Conservation (phyloP, 2,888 invertebrate genomes). For the Anaspis maculata region DNA sequence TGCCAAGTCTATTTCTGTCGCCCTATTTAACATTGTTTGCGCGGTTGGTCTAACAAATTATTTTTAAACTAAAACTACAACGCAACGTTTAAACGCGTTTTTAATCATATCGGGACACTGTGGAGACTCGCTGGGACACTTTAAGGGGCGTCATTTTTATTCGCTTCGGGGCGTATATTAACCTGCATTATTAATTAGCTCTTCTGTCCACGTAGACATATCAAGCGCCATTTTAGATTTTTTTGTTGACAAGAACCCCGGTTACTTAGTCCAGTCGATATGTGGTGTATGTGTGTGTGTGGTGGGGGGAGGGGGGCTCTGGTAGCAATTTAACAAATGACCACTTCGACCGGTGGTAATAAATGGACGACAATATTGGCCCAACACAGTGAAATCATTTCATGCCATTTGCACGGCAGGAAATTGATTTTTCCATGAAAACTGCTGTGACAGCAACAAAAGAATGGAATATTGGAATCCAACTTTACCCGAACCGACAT, state of each 20-base stretch:
- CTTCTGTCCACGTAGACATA: conserved; percentile 31
- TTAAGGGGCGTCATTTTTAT: no score
- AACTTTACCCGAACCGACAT: conserved; percentile 16
- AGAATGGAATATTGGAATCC: conserved; percentile 21
- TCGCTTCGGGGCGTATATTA: conserved; percentile 20
- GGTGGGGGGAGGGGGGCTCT: no score
- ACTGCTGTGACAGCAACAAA: conserved; percentile 20
- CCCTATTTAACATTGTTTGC: conserved; percentile 37
- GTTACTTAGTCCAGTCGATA: conserved; percentile 26
- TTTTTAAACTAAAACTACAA: conserved; percentile 30
- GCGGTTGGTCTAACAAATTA: conserved; percentile 35
- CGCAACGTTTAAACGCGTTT: no score
- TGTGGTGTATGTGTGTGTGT: no score
- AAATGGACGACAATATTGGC: conserved; percentile 9
- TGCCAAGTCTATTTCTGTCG: conserved; percentile 39
- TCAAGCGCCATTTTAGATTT: conserved; percentile 31
- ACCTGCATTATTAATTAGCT: conserved; percentile 33
- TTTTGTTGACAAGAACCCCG: conserved; percentile 26
- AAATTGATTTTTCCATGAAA: conserved; percentile 35
- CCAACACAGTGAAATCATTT: conserved; percentile 27
- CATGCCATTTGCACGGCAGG: conserved; percentile 30
- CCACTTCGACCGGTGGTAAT: conserved; percentile 18
- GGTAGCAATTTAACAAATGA: conserved; percentile 26
- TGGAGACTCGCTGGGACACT: no score
- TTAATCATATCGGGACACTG: no score